phyloP scores from a whole-genome alignment of 1,140 invertebrate genomes.

The Zophobas atratus region DNA sequence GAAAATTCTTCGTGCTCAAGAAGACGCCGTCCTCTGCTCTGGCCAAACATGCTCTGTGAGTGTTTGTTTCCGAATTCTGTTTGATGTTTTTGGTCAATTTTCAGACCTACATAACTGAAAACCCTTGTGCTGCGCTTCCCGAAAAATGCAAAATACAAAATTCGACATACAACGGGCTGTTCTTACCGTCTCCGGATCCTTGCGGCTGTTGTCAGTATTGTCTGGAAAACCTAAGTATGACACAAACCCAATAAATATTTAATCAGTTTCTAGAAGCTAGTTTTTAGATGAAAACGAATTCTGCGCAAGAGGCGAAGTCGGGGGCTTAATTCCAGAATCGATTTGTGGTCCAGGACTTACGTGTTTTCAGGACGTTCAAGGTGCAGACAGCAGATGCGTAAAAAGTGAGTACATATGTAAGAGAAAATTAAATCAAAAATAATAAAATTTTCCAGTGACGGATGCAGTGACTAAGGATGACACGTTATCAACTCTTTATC shows the following conservation, averaged over 20 bases:
- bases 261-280: constrained; percentile 11
- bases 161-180: constrained; percentile 69
- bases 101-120: constrained; percentile 10
- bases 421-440: neutral
- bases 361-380: constrained; percentile 52
- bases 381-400: constrained; percentile 54
- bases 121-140: constrained; percentile 63
- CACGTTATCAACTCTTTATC: no score
- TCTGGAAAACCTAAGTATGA: constrained; percentile 68
- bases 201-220: constrained; percentile 76
- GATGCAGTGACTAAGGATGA: constrained; percentile 22
- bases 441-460: constrained; percentile 54
- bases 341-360: constrained; percentile 68
- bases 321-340: constrained; percentile 57
- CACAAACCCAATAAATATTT: constrained; percentile 13
- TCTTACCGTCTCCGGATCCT: constrained; percentile 69
- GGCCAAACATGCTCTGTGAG: constrained; percentile 16
- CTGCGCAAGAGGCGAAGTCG: constrained; percentile 66
- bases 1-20: neutral
- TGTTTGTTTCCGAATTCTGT: neutral
- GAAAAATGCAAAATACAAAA: constrained; percentile 69
- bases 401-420: constrained; percentile 55
- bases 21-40: constrained; percentile 13
- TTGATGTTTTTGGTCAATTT: constrained; percentile 25
- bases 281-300: constrained; percentile 63